Conservation (phyloP, 2,888 invertebrate species). For the Arge pagana region DNA sequence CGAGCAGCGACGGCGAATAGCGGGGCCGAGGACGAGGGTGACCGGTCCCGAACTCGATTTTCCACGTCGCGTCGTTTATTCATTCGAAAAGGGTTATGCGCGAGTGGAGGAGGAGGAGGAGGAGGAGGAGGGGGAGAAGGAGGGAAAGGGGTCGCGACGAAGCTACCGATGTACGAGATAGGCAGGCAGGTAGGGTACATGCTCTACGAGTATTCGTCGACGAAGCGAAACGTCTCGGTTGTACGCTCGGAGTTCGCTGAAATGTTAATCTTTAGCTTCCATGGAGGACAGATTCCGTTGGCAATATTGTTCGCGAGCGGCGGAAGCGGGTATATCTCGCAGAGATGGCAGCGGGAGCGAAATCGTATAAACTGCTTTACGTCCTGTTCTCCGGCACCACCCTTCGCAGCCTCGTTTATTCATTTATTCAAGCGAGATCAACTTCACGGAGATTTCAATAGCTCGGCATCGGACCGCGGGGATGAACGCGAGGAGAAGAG, state of each 20-base stretch:
- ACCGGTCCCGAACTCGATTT: too few relatives aligned
- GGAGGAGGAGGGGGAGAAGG: too few relatives aligned
- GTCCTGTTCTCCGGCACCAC: slow-evolving; percentile 33
- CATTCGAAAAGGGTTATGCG: slow-evolving; percentile 20
- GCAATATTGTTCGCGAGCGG: slow-evolving; percentile 27
- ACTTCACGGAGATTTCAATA: slow-evolving; percentile 50
- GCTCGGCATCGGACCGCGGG: slow-evolving; percentile 28
- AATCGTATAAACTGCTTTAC: slow-evolving; percentile 49
- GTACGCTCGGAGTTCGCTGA: slow-evolving; percentile 17
- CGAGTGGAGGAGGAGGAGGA: too few relatives aligned
- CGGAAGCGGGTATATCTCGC: background rate
- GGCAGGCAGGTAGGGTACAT: too few relatives aligned
- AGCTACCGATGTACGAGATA: too few relatives aligned
- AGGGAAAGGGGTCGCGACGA: too few relatives aligned
- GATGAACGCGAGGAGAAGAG: slow-evolving; percentile 15
- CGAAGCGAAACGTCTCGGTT: too few relatives aligned
- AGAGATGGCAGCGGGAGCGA: slow-evolving; percentile 31
- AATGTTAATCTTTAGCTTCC: slow-evolving; percentile 27
- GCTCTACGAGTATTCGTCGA: too few relatives aligned
- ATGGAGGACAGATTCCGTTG: slow-evolving; percentile 22
- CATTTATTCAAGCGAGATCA: slow-evolving; percentile 45
- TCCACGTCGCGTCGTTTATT: too few relatives aligned
- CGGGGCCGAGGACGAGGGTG: too few relatives aligned
- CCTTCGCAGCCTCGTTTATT: slow-evolving; percentile 45
- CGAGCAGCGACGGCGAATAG: too few relatives aligned